A percentile compares a stretch with the other conserved stretches of the same genome.
These are phyloP conservation scores for Sarcophaga peregrina DNA, from an alignment of 1,140 invertebrate species.

Conservation along the genomic window DNA sequence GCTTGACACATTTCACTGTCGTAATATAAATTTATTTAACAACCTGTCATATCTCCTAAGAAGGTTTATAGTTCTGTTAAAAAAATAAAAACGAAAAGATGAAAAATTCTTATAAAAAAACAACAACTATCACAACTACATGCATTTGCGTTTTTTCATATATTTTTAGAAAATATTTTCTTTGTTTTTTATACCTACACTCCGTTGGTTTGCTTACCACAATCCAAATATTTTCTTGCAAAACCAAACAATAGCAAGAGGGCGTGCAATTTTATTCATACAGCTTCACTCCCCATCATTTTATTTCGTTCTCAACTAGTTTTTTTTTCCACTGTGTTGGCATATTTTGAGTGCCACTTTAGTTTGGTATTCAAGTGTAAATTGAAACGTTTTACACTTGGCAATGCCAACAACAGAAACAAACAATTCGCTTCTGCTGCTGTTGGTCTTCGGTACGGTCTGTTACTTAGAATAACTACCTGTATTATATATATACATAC, in stretches of 20 bases:
- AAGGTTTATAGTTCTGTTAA: background rate
- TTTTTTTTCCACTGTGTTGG: background rate
- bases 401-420: background rate
- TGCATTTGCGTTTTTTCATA: background rate
- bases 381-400: slow-evolving; percentile 36
- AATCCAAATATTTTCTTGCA: background rate
- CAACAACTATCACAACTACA: too few species aligned
- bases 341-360: slow-evolving; percentile 39
- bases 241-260: background rate
- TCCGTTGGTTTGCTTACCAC: background rate
- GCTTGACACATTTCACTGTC: too few species aligned
- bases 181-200: background rate
- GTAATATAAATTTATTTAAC: too few species aligned
- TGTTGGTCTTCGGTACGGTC: background rate
- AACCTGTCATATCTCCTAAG: background rate
- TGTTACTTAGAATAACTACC: background rate
- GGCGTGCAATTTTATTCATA: background rate
- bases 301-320: background rate
- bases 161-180: background rate
- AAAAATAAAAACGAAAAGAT: background rate
- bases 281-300: too few species aligned
- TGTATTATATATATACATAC: too few species aligned
- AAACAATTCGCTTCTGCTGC: background rate
- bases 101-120: background rate
- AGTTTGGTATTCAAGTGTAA: slow-evolving; percentile 41